Percentiles rank a stretch among this genome's conserved stretches.
These are phyloP conservation scores for Lamellibrachia luymesi DNA, from an alignment of 1,140 invertebrate species.

Conservation along the genomic window DNA sequence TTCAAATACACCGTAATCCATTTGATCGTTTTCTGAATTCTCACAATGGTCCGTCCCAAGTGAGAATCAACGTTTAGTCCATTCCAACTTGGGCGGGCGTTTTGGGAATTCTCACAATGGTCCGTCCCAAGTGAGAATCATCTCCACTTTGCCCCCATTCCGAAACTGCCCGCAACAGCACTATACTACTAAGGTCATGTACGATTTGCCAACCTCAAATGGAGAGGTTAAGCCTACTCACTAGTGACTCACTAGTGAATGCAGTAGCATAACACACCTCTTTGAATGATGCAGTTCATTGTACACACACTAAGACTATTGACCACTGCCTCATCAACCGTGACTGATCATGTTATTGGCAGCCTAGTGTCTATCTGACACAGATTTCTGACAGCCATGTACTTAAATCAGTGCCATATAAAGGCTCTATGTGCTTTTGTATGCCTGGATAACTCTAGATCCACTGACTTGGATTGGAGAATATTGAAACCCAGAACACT, in stretches of 20 bases:
- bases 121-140: too few species aligned
- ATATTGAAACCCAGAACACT: background rate
- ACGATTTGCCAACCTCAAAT: background rate
- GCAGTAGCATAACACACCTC: background rate
- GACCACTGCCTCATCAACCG: background rate
- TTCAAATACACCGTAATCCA: too few species aligned
- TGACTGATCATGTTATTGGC: background rate
- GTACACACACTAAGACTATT: background rate
- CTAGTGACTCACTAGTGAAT: background rate
- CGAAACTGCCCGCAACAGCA: too few species aligned
- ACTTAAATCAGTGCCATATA: background rate
- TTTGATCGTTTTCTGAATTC: too few species aligned
- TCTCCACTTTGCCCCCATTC: too few species aligned
- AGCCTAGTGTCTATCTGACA: background rate
- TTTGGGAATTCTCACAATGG: too few species aligned
- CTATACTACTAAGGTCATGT: background rate
- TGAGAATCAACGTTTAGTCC: too few species aligned
- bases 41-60: too few species aligned
- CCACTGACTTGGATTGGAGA: background rate
- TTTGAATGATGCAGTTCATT: background rate
- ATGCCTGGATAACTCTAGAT: background rate
- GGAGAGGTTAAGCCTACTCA: background rate
- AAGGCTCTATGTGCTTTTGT: too few species aligned
- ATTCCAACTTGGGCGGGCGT: too few species aligned
- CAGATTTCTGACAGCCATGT: background rate